Percentiles rank a stretch among this genome's conserved stretches.
Conservation (phyloP, 64 coral and sea anemone species). For the Pocillopora verrucosa region DNA sequence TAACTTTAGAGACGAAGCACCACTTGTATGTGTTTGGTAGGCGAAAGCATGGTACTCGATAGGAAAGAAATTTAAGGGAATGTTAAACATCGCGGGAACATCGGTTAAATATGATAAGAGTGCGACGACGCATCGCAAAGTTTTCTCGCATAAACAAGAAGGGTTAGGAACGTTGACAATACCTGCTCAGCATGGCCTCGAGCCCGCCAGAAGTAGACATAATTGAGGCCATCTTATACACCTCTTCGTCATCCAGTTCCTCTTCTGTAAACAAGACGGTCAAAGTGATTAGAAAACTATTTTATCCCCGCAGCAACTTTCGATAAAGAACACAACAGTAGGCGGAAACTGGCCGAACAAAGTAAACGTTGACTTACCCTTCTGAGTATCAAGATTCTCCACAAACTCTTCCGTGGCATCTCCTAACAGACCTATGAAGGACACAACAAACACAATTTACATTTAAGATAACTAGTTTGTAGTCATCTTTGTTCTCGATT, state of each 20-base stretch:
- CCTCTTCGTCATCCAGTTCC: constrained; percentile 86
- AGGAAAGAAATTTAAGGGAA: no score
- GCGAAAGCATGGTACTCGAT: no score
- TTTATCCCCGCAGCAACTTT: not conserved
- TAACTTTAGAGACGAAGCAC: no score
- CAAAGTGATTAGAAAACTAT: not conserved
- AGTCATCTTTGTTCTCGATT: no score
- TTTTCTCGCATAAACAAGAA: not conserved
- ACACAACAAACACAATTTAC: not conserved
- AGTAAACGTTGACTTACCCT: constrained; percentile 28
- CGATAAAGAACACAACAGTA: not conserved
- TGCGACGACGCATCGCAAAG: no score
- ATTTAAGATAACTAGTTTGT: no score
- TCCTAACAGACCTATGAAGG: constrained; percentile 80
- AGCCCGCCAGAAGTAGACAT: constrained; percentile 95
- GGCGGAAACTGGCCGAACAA: not conserved
- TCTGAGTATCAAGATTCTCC: constrained; percentile 87
- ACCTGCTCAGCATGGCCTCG: constrained; percentile 95
- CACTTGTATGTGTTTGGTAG: no score
- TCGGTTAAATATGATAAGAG: no score
- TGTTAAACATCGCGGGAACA: no score
- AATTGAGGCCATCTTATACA: constrained; percentile 89
- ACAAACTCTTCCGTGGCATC: constrained; percentile 98
- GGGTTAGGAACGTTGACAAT: not conserved
- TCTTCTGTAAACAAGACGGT: constrained; percentile 61